Evolutionary conservation across 2,113 vertebrate genomes (phyloP).

Genomic region (Penelope pileata): DNA sequence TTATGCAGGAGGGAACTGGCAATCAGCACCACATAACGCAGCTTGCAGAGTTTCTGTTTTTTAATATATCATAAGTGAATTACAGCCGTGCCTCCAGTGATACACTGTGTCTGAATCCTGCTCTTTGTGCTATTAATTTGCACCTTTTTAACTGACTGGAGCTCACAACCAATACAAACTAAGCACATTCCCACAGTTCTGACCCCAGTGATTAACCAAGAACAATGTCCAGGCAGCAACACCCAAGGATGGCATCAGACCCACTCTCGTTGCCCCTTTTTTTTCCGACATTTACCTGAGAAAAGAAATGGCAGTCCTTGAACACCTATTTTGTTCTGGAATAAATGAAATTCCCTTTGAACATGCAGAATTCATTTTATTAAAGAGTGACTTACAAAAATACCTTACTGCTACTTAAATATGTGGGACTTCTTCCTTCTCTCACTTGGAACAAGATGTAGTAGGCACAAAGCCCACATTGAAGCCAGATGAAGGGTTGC

Average conservation of each 20-base stretch:
- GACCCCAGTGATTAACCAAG: background rate
- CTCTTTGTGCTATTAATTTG: background rate
- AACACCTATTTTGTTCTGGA: background rate
- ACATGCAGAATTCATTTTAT: background rate
- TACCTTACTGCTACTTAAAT: background rate
- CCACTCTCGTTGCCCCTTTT: background rate
- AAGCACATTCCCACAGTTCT: background rate
- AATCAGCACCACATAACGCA: constrained; percentile 19
- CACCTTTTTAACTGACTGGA: background rate
- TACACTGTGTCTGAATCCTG: background rate
- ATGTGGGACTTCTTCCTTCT: background rate
- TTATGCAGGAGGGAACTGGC: constrained; percentile 13
- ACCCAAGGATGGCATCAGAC: background rate
- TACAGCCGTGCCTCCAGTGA: background rate
- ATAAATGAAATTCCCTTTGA: background rate
- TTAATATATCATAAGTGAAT: constrained; percentile 5
- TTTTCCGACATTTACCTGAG: background rate
- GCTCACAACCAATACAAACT: background rate
- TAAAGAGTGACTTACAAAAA: background rate
- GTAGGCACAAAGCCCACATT: background rate
- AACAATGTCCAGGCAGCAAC: background rate
- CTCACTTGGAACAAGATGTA: background rate
- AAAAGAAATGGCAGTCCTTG: background rate
- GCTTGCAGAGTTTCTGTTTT: constrained; percentile 8
- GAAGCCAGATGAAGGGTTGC: background rate